phyloP scores from a whole-genome alignment of 2,113 vertebrate species.

The Pimephales promelas region DNA sequence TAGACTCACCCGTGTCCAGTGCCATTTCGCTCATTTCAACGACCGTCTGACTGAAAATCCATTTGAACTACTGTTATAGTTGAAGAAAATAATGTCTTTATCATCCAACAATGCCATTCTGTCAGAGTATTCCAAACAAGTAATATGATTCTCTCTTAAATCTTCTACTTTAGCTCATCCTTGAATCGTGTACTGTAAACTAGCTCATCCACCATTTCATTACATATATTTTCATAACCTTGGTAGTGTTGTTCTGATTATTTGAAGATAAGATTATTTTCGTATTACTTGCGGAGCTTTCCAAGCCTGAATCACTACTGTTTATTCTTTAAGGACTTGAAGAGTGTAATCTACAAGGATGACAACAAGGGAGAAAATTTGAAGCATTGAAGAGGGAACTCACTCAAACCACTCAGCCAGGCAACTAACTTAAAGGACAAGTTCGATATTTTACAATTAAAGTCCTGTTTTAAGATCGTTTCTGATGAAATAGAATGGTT shows the following conservation, averaged over 20 bases:
- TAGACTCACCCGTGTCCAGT: conserved; percentile 53
- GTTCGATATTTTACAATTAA: too few species aligned
- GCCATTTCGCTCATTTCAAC: background rate
- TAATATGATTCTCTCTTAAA: background rate
- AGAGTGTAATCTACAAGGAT: background rate
- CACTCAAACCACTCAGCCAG: background rate
- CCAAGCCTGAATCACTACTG: background rate
- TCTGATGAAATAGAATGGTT: too few species aligned
- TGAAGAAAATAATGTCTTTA: background rate
- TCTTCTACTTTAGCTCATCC: too few species aligned
- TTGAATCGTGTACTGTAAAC: too few species aligned
- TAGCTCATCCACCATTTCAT: background rate
- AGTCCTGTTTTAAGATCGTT: too few species aligned
- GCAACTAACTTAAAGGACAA: too few species aligned
- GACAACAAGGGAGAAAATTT: background rate
- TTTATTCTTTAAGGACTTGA: background rate
- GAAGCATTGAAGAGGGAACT: background rate
- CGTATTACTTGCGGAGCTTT: background rate
- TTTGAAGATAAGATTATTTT: too few species aligned
- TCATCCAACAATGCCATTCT: background rate
- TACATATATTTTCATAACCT: background rate
- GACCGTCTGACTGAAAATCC: conserved; percentile 2
- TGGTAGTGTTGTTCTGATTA: background rate
- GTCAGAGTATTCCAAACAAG: background rate
- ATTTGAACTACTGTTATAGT: background rate